phyloP scores from a whole-genome alignment of 2,888 invertebrate genomes.

The Dioctria rufipes region DNA sequence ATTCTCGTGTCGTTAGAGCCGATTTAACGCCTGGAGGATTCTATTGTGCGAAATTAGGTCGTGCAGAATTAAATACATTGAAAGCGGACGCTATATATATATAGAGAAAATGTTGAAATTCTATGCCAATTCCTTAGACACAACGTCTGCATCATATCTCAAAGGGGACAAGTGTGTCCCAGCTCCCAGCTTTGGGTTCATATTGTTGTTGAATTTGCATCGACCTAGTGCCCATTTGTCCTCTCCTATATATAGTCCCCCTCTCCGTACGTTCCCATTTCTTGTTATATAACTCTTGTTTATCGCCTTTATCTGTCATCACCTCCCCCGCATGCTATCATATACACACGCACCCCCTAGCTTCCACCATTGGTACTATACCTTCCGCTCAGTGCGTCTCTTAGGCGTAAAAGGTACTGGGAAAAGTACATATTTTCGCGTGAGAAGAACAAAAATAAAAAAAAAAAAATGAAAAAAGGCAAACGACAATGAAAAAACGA shows the following conservation, averaged over 20 bases:
- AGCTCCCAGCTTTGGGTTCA: no score
- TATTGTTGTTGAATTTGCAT: conserved; percentile 43
- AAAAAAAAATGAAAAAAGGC: no score
- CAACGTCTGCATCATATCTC: conserved; percentile 52
- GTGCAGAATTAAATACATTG: conserved; percentile 52
- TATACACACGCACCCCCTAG: no score
- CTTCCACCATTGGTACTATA: conserved; percentile 15
- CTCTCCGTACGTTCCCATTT: no score
- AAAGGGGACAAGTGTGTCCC: conserved; percentile 12
- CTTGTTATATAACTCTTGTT: conserved; percentile 21
- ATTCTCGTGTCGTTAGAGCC: conserved; percentile 49
- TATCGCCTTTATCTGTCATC: conserved; percentile 41
- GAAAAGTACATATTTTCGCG: conserved; percentile 16
- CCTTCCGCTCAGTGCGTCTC: conserved; percentile 1
- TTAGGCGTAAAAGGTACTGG: not conserved
- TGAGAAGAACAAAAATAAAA: conserved; percentile 19
- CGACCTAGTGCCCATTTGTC: conserved; percentile 25
- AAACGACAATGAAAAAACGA: conserved; percentile 29
- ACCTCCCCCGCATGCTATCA: no score
- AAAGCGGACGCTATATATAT: not conserved
- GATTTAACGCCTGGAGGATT: conserved; percentile 52
- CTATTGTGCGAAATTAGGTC: conserved; percentile 50
- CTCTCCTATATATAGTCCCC: not conserved
- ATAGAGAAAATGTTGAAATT: conserved; percentile 20
- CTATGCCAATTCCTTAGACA: conserved; percentile 51